Evolutionary conservation across 2,888 invertebrate genomes (phyloP), one percentile per base, ranked within the genome.

Genomic region (Thysanoteuthis rhombus): DNA sequence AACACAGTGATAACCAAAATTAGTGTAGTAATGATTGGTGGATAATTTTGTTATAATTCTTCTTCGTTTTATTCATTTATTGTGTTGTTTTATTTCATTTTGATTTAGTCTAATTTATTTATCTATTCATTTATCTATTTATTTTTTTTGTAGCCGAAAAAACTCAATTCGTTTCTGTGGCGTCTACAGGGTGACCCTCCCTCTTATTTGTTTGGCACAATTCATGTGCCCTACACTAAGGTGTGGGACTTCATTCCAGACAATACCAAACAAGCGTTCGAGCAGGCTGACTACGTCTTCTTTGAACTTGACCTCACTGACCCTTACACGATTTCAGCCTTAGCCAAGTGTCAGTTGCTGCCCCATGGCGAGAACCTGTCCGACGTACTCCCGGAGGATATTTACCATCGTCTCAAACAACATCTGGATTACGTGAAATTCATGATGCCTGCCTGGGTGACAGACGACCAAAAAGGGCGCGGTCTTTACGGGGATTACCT

Each of bases 251-350:
- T 96, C 96, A 97, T 98, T 93, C 97, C 97, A 39, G 96, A 97
- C 90, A 97, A 97, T 94, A 97, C 97, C 93, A 97, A 97, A 94
- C 95, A 96, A 93, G 97, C 97, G n/a, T 97, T 98, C 96, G 95
- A 96, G 32, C 95, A 96, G 39, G 96, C 97, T 19, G 97, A 97
- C 94, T 96, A 97, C 58, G 97, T 97, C 38, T 97, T 97, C 95
- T 97, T 98, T 95, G 98, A 98, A 95, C 96, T 98, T 93, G 97
- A 97, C 95, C 96, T 98, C 89, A 97, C 97, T 12, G 97, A 97
- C 95, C 97, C 97, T 0, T 97, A 97, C 95, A 97, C 97, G 19
- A 96, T 97, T 47, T 95, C 97, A 25, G 97, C 97, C 25, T 96
- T 97, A 93, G 96, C 97, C 45, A 96, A 96, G 93, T 97, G 97